phyloP scores from a whole-genome alignment of 2,113 vertebrate species.

The Callipepla californica region DNA sequence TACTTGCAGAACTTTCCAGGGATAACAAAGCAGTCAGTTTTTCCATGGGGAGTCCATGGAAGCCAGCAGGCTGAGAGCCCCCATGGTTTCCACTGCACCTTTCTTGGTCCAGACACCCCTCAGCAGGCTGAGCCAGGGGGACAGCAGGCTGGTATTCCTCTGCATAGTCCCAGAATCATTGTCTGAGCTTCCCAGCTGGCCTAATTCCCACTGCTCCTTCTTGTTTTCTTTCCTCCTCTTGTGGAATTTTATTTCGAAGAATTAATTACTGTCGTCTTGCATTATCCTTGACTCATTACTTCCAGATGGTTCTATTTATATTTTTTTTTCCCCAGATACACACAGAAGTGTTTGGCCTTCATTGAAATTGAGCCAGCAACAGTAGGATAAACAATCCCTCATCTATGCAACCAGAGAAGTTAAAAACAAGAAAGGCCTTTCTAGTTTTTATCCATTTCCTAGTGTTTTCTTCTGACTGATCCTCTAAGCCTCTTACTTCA shows the following conservation, averaged over 20 bases:
- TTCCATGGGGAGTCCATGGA: neutral
- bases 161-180: neutral
- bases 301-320: constrained; percentile 51
- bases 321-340: neutral
- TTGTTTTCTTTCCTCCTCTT: constrained; percentile 32
- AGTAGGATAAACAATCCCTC: neutral
- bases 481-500: neutral
- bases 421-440: neutral
- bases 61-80: neutral
- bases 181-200: neutral
- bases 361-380: neutral
- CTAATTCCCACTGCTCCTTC: neutral
- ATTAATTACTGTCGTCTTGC: constrained; percentile 53
- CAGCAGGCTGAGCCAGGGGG: neutral
- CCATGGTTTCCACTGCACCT: too few relatives aligned
- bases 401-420: neutral
- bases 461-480: neutral
- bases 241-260: constrained; percentile 42
- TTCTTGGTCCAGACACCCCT: neutral
- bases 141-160: neutral
- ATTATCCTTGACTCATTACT: constrained; percentile 61
- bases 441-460: neutral
- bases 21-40: neutral
- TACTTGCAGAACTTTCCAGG: neutral
- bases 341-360: neutral